phyloP scores from a whole-genome alignment of 30 jellyfish, hydroid and myxozoan genomes.

The Rhopilema esculentum region DNA sequence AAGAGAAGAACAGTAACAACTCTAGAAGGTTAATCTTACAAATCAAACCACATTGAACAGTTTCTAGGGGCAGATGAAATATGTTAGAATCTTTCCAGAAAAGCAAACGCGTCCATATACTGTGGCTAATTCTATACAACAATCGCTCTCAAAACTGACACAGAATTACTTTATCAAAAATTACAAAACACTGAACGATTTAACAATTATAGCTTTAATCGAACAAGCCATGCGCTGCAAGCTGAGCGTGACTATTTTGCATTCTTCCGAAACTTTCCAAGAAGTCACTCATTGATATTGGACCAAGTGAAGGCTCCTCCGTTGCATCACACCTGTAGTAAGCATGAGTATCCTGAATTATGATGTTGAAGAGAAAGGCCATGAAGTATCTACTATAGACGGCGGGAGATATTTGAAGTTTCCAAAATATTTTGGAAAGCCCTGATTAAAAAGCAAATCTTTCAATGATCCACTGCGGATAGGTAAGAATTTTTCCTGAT shows the following conservation, averaged over 20 bases:
- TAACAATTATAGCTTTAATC: neutral
- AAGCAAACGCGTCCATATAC: no score
- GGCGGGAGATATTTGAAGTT: neutral
- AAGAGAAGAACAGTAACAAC: no score
- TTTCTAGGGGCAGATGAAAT: no score
- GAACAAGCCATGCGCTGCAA: slow-evolving; percentile 58
- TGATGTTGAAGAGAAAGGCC: neutral
- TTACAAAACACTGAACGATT: neutral
- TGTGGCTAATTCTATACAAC: neutral
- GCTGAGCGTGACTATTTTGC: slow-evolving; percentile 42
- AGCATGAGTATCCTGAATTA: neutral
- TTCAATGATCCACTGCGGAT: no score
- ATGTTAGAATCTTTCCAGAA: no score
- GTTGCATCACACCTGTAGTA: neutral
- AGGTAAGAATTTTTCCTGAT: no score
- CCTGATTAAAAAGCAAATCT: no score
- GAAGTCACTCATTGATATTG: slow-evolving; percentile 51
- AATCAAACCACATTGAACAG: no score
- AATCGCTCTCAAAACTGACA: no score
- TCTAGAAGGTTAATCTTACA: no score
- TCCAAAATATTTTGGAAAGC: neutral
- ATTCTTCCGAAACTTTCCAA: slow-evolving; percentile 51
- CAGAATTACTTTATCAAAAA: neutral
- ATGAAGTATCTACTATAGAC: neutral
- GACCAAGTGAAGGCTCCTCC: slow-evolving; percentile 15